Conservation (phyloP, 2,797 vertebrate genomes). For the Hozukius guyotensis region DNA sequence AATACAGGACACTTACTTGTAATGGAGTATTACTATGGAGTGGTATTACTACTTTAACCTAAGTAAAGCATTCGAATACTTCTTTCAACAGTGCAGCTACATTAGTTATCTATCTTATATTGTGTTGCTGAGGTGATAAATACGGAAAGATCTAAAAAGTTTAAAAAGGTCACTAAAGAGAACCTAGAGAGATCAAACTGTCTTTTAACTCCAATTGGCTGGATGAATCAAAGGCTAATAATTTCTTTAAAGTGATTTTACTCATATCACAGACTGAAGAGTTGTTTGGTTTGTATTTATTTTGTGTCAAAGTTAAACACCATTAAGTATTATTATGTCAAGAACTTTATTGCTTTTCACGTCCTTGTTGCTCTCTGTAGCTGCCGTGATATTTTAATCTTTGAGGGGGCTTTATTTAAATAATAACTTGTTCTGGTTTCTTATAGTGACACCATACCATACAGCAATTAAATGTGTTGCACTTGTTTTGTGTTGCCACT, state of each 20-base stretch:
- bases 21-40: not conserved
- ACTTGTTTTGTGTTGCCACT: conserved; percentile 62
- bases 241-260: not conserved
- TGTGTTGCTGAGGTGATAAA: not conserved
- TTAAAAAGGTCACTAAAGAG: not conserved
- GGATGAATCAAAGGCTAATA: not conserved
- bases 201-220: not conserved
- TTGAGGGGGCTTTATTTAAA: conserved; percentile 53
- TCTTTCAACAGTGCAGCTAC: not conserved
- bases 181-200: not conserved
- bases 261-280: not conserved
- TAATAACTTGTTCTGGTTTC: conserved; percentile 52
- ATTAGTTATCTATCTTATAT: not conserved
- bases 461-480: conserved; percentile 82
- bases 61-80: not conserved
- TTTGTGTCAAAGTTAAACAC: conserved; percentile 33
- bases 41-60: not conserved
- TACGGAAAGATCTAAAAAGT: not conserved
- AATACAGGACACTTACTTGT: not conserved
- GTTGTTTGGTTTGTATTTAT: conserved; percentile 11
- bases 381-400: conserved; percentile 59
- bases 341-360: not conserved
- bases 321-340: conserved; percentile 12
- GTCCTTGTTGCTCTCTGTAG: conserved; percentile 19
- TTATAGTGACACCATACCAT: conserved; percentile 63